phyloP scores from a whole-genome alignment of 2,888 invertebrate species.

The Anodontia alba region DNA sequence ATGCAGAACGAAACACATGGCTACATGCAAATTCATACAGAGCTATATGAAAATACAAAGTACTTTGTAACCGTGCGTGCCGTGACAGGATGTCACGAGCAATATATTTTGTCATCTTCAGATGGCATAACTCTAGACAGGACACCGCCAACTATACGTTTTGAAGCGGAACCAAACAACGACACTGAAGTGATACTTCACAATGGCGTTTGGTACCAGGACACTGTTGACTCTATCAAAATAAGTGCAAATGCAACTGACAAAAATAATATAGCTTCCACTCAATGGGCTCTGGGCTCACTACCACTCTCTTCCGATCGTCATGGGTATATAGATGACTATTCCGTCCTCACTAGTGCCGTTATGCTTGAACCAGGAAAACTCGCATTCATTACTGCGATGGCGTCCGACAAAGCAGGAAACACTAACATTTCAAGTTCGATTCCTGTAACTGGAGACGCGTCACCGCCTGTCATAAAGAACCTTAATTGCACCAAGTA shows the following conservation, averaged over 20 bases:
- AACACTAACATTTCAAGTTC: conserved; percentile 27
- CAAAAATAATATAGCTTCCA: conserved; percentile 4
- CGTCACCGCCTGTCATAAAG: conserved; percentile 38
- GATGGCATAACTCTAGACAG: conserved; percentile 65
- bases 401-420: conserved; percentile 50
- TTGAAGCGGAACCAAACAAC: background rate
- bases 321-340: conserved; percentile 14
- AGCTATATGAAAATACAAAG: conserved; percentile 51
- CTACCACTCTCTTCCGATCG: conserved; percentile 33
- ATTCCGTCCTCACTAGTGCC: conserved; percentile 23
- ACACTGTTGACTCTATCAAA: conserved; percentile 29
- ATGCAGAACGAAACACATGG: conserved; percentile 56
- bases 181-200: background rate
- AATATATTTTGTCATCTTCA: conserved; percentile 67
- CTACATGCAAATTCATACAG: conserved; percentile 57
- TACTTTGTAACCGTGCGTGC: conserved; percentile 66
- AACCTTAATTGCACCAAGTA: conserved; percentile 45
- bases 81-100: conserved; percentile 64
- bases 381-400: conserved; percentile 43
- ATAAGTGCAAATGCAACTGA: conserved; percentile 38
- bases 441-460: conserved; percentile 50
- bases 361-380: conserved; percentile 41
- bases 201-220: conserved; percentile 36
- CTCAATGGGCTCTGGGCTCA: conserved; percentile 38
- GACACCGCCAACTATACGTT: conserved; percentile 30